These are phyloP conservation scores for Cylloceria caligata DNA, from an alignment of 2,888 invertebrate genomes.

Conservation along the genomic window DNA sequence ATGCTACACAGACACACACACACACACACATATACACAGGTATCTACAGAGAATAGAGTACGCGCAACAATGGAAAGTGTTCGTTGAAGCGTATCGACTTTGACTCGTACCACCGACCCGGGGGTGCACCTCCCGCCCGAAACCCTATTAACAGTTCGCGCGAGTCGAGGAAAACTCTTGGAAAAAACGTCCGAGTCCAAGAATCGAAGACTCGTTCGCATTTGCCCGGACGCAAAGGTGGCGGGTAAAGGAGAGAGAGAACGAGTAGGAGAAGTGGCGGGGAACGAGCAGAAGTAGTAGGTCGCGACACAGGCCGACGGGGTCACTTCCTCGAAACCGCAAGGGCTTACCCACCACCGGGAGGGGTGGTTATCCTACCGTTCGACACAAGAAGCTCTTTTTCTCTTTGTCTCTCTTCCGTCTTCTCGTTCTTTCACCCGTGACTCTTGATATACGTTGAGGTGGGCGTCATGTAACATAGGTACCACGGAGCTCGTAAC, in stretches of 20 bases:
- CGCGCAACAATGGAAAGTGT: constrained; percentile 32
- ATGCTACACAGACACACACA: no score
- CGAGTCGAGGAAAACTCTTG: constrained; percentile 37
- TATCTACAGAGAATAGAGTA: constrained; percentile 14
- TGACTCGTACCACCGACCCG: background rate
- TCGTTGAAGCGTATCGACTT: constrained; percentile 38
- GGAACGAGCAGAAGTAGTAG: background rate
- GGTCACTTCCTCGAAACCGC: constrained; percentile 63
- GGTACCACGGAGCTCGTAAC: background rate
- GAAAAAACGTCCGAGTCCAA: constrained; percentile 38
- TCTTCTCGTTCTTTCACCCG: background rate
- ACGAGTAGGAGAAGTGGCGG: background rate
- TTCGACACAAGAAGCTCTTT: constrained; percentile 6
- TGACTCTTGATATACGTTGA: background rate
- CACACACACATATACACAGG: background rate
- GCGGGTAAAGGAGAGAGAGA: background rate
- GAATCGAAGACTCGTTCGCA: constrained; percentile 17
- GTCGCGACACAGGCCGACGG: constrained; percentile 26
- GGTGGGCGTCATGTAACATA: background rate
- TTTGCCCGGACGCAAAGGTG: background rate
- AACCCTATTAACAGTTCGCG: background rate
- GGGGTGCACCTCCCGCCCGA: background rate
- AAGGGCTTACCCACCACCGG: constrained; percentile 55
- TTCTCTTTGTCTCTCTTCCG: constrained; percentile 1
- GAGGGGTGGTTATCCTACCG: constrained; percentile 30